Evolutionary conservation across 37 sponge, comb jelly and placozoan genomes (phyloP).

Genomic region (Hormiphora californensis): DNA sequence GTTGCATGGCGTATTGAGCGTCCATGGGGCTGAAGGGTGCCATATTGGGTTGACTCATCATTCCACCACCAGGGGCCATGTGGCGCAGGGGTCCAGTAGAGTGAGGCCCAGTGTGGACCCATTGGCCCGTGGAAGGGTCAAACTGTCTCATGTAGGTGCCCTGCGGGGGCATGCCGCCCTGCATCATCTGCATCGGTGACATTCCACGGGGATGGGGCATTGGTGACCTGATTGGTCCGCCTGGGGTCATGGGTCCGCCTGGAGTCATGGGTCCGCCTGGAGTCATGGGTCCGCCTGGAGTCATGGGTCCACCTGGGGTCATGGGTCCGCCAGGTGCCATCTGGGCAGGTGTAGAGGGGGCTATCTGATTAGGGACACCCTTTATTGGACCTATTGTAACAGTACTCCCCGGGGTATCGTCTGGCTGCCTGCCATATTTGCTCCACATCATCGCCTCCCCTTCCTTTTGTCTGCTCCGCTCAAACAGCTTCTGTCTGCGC

Average conservation of each 20-base stretch:
- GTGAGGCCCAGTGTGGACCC: constrained; percentile 8
- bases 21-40: constrained; percentile 32
- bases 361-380: constrained; percentile 12
- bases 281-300: constrained; percentile 34
- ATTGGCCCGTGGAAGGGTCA: constrained; percentile 34
- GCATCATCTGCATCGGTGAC: constrained; percentile 39
- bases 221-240: constrained; percentile 14
- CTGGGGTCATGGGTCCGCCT: background rate
- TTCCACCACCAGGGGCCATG: constrained; percentile 6
- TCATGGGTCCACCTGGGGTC: constrained; percentile 22
- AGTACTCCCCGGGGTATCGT: background rate
- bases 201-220: constrained; percentile 31
- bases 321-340: background rate
- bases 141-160: constrained; percentile 8
- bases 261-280: constrained; percentile 21
- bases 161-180: background rate
- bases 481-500: constrained; percentile 29
- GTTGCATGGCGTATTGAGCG: background rate
- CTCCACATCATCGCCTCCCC: constrained; percentile 39
- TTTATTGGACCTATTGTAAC: constrained; percentile 48
- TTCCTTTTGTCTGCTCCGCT: background rate
- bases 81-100: constrained; percentile 23
- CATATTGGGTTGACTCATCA: constrained; percentile 26
- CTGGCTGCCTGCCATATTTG: background rate
- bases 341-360: background rate